Evolutionary conservation across 1,140 invertebrate species (phyloP).

Genomic region (Cataglyphis hispanica): DNA sequence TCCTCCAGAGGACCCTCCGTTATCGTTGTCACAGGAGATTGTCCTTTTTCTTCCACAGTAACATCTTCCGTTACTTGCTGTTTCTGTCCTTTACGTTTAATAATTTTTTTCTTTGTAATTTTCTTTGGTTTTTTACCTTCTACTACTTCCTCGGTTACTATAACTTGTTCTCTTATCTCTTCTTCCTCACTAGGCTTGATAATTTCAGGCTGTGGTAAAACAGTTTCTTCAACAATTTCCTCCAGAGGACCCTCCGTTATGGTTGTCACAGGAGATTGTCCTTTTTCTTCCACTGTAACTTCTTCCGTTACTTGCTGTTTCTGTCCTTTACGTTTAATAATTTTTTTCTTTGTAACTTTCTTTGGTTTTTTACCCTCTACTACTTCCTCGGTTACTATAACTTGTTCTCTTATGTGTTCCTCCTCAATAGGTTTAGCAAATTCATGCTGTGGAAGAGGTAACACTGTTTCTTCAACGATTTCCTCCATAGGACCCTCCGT

Average conservation of each 20-base stretch:
- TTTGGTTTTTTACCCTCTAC: constrained; percentile 83
- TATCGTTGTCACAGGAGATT: constrained; percentile 74
- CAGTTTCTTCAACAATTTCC: no score
- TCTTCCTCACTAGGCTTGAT: no score
- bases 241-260: constrained; percentile 67
- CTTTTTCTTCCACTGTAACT: constrained; percentile 82
- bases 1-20: constrained; percentile 32
- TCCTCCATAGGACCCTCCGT: no score
- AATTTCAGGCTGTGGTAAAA: no score
- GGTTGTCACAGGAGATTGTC: constrained; percentile 80
- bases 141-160: not conserved
- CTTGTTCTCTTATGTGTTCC: no score
- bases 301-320: constrained; percentile 78
- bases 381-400: no score
- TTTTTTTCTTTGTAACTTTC: constrained; percentile 78
- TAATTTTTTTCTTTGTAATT: constrained; percentile 82
- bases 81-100: constrained; percentile 78
- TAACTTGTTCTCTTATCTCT: no score
- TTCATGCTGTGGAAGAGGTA: no score
- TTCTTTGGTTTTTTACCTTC: constrained; percentile 60
- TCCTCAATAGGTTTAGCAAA: no score
- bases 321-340: constrained; percentile 76
- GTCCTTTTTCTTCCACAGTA: constrained; percentile 78
- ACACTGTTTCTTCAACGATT: no score
- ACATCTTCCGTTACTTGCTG: constrained; percentile 79